These are phyloP conservation scores for Apis laboriosa DNA, from an alignment of 1,140 invertebrate species.

Conservation along the genomic window DNA sequence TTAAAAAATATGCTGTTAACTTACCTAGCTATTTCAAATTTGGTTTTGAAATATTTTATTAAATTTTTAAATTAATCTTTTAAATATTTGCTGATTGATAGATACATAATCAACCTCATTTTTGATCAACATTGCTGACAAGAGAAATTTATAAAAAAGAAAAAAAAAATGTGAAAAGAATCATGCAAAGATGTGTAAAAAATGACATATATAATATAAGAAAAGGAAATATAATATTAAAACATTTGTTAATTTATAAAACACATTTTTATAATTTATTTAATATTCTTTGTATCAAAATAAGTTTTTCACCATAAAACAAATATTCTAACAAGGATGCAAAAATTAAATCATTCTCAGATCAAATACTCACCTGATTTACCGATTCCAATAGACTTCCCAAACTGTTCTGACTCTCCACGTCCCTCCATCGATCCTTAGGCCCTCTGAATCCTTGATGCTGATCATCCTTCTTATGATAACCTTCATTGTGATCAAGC, in stretches of 20 bases:
- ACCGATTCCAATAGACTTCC: conserved; percentile 78
- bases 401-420: conserved; percentile 77
- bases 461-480: conserved; percentile 72
- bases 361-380: conserved; percentile 74
- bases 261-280: no score
- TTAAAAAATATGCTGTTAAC: not conserved
- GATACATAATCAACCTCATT: no score
- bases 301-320: not conserved
- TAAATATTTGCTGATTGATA: no score
- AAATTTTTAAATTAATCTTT: no score
- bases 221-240: not conserved
- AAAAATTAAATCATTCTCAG: not conserved
- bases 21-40: not conserved
- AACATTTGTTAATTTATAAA: no score
- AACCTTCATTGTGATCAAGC: conserved; percentile 72
- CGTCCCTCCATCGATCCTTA: conserved; percentile 75
- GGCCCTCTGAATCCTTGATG: conserved; percentile 60
- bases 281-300: not conserved
- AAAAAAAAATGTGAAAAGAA: not conserved
- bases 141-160: not conserved
- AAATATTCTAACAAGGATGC: conserved; percentile 12
- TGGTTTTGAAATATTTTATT: not conserved
- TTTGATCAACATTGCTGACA: not conserved
- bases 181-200: not conserved
- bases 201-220: not conserved